Evolutionary conservation across 2,888 invertebrate species (phyloP).

Genomic region (Drosophila merina): DNA sequence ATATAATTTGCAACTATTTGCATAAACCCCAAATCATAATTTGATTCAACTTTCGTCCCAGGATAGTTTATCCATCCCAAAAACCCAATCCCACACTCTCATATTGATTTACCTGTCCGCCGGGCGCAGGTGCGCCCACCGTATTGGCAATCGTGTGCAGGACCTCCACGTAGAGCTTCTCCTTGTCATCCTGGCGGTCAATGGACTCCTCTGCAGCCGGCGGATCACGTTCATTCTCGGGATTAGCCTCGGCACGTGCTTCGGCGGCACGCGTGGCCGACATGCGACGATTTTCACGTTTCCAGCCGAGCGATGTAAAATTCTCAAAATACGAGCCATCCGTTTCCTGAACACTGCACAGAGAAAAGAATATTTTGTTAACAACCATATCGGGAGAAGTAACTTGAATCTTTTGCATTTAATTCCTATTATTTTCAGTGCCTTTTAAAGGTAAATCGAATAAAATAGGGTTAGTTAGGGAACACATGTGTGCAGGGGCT

Average conservation of each 20-base stretch:
- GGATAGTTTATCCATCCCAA: neutral
- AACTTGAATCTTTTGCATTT: no score
- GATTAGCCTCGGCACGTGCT: constrained; percentile 89
- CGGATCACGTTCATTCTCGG: constrained; percentile 83
- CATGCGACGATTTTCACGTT: constrained; percentile 94
- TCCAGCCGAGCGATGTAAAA: constrained; percentile 96
- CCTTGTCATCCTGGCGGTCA: constrained; percentile 85
- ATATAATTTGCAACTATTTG: constrained; percentile 68
- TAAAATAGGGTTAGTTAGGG: constrained; percentile 3
- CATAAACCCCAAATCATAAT: constrained; percentile 69
- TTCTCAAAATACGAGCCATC: constrained; percentile 98
- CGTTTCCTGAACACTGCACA: constrained; percentile 93
- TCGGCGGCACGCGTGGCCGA: constrained; percentile 90
- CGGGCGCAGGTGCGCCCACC: constrained; percentile 90
- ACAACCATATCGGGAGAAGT: no score
- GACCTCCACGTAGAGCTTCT: constrained; percentile 94
- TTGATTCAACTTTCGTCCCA: constrained; percentile 51
- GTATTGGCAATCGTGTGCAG: constrained; percentile 98
- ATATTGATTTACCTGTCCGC: constrained; percentile 85
- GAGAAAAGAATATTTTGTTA: neutral
- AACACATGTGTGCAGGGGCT: constrained; percentile 15
- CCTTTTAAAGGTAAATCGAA: constrained; percentile 3
- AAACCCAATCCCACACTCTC: no score
- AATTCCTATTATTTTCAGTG: neutral
- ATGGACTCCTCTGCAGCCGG: constrained; percentile 81